These are phyloP conservation scores for Tupiocoris notatus DNA, from an alignment of 2,888 invertebrate species.

Conservation along the genomic window DNA sequence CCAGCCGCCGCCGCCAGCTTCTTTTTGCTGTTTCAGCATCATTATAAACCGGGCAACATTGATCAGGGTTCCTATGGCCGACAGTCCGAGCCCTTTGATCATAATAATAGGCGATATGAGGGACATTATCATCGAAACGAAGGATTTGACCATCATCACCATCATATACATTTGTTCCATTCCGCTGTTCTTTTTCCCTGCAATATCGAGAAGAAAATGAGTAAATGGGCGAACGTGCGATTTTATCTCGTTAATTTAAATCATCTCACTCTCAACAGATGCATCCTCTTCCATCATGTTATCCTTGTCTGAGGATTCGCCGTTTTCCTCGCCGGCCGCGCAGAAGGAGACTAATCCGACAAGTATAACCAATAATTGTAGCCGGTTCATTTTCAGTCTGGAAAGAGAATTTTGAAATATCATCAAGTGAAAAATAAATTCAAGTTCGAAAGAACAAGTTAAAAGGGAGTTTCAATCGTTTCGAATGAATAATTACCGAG, in stretches of 20 bases:
- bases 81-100: slow-evolving; percentile 44
- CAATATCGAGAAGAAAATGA: too few relatives aligned
- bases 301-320: too few relatives aligned
- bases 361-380: too few relatives aligned
- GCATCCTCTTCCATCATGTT: slow-evolving; percentile 31
- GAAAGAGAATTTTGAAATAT: too few relatives aligned
- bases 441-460: too few relatives aligned
- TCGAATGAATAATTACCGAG: too few relatives aligned
- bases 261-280: slow-evolving; percentile 17
- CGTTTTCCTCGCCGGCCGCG: too few relatives aligned
- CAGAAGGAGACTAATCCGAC: too few relatives aligned
- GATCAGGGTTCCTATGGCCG: slow-evolving; percentile 42
- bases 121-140: slow-evolving; percentile 35
- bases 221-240: not conserved
- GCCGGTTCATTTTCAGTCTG: too few relatives aligned
- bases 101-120: slow-evolving; percentile 45
- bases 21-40: slow-evolving; percentile 22
- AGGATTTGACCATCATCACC: slow-evolving; percentile 53
- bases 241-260: not conserved
- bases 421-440: too few relatives aligned
- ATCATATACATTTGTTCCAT: slow-evolving; percentile 47
- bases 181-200: slow-evolving; percentile 39
- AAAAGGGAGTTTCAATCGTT: too few relatives aligned
- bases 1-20: slow-evolving; percentile 4
- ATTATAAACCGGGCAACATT: slow-evolving; percentile 37